Evolutionary conservation across 2,113 vertebrate genomes (phyloP).

Genomic region (Entosphenus tridentatus): DNA sequence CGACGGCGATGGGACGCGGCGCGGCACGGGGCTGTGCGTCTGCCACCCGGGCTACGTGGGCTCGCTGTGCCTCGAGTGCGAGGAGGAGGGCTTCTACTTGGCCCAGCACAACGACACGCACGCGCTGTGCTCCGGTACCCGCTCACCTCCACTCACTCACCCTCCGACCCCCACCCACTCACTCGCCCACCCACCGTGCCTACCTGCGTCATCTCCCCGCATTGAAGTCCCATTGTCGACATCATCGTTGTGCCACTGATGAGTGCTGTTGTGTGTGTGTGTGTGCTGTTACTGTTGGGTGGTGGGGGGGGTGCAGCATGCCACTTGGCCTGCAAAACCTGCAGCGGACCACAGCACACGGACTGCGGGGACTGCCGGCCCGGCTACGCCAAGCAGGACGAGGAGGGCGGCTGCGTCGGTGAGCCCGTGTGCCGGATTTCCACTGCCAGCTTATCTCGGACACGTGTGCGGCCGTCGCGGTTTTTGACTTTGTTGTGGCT

Average conservation of each 20-base stretch:
- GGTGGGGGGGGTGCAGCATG: slow-evolving; percentile 30
- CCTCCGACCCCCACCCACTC: neutral
- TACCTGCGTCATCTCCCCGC: neutral
- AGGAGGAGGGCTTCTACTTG: slow-evolving; percentile 60
- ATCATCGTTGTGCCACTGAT: no score
- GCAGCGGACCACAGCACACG: slow-evolving; percentile 52
- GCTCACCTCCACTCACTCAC: accelerated
- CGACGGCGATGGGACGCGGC: slow-evolving; percentile 60
- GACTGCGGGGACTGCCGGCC: slow-evolving; percentile 66
- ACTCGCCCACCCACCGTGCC: neutral
- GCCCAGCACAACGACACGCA: slow-evolving; percentile 40
- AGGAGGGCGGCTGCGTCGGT: slow-evolving; percentile 32
- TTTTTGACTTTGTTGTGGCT: no score
- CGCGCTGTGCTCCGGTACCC: slow-evolving; percentile 31
- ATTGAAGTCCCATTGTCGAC: neutral
- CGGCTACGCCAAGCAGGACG: slow-evolving; percentile 72
- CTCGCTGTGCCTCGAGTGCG: slow-evolving; percentile 49
- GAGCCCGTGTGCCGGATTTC: neutral
- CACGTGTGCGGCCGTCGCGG: no score
- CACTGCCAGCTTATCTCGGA: no score
- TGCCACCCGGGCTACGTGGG: slow-evolving; percentile 65
- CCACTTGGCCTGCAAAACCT: slow-evolving; percentile 55
- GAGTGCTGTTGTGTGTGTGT: neutral
- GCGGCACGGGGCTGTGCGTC: slow-evolving; percentile 56
- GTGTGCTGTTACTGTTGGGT: neutral